Percentiles rank a stretch among this genome's conserved stretches.
phyloP scores from a whole-genome alignment of 2,797 vertebrate species.

The Gambelia wislizenii region DNA sequence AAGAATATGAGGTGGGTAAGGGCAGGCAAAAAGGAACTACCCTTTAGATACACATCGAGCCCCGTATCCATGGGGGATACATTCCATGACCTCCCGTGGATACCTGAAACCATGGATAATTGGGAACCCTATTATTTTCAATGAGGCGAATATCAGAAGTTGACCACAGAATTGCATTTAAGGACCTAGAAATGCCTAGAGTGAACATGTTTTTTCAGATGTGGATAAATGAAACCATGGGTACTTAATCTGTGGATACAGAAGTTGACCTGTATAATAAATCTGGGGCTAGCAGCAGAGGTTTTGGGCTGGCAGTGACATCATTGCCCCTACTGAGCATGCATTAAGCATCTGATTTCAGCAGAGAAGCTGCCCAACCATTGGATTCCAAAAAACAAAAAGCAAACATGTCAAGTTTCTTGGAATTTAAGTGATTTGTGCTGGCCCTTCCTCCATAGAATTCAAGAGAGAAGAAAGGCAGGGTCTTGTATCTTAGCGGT shows the following conservation, averaged over 20 bases:
- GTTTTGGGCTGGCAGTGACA: neutral
- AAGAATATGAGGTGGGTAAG: neutral
- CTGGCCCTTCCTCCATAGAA: neutral
- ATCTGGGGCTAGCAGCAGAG: neutral
- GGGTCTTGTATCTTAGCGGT: neutral
- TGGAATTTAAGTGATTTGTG: neutral
- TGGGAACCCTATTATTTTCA: too few species aligned
- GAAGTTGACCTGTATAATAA: too few species aligned
- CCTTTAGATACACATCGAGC: too few species aligned
- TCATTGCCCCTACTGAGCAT: neutral
- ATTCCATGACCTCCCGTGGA: too few species aligned
- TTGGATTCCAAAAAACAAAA: neutral
- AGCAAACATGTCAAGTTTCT: neutral
- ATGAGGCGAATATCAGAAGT: too few species aligned
- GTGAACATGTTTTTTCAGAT: too few species aligned
- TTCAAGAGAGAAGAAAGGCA: neutral
- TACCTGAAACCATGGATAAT: too few species aligned
- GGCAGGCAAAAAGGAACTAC: neutral
- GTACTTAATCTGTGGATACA: too few species aligned
- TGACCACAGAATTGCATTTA: too few species aligned
- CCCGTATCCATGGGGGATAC: too few species aligned
- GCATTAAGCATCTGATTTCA: constrained; percentile 41
- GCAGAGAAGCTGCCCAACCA: neutral
- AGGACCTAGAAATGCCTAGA: too few species aligned
- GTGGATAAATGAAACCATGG: too few species aligned